These are phyloP conservation scores for Lucilia sericata DNA, from an alignment of 1,140 invertebrate species.

Conservation along the genomic window DNA sequence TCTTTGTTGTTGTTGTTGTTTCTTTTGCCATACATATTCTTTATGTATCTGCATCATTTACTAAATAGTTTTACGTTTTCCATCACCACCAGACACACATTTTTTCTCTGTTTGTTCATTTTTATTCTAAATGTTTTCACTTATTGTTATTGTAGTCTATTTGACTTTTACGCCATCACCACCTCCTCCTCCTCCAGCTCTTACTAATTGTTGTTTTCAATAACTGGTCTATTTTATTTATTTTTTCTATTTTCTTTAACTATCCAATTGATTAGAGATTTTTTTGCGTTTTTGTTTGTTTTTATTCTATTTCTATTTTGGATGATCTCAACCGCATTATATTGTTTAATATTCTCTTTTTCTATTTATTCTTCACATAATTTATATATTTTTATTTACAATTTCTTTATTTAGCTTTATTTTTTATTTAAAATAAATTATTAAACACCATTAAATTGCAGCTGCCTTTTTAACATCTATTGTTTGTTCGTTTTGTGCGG, in stretches of 20 bases:
- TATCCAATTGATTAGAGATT: background rate
- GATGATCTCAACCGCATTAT: background rate
- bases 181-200: too few relatives aligned
- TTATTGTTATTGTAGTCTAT: background rate
- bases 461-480: too few relatives aligned
- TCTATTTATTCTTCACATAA: too few relatives aligned
- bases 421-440: too few relatives aligned
- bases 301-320: background rate
- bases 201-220: background rate
- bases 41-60: background rate
- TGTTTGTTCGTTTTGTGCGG: too few relatives aligned
- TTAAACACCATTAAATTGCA: too few relatives aligned
- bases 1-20: background rate
- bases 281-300: background rate
- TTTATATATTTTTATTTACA: too few relatives aligned
- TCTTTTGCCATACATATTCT: background rate
- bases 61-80: constrained; percentile 2
- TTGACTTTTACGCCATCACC: background rate
- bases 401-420: too few relatives aligned
- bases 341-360: background rate
- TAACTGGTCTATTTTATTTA: background rate
- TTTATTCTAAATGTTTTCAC: background rate
- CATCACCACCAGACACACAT: background rate
- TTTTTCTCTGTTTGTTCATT: background rate
- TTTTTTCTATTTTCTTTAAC: background rate